Evolutionary conservation across 2,797 vertebrate species (phyloP), one percentile per base, ranked within the genome.

Genomic region (Anas capensis): DNA sequence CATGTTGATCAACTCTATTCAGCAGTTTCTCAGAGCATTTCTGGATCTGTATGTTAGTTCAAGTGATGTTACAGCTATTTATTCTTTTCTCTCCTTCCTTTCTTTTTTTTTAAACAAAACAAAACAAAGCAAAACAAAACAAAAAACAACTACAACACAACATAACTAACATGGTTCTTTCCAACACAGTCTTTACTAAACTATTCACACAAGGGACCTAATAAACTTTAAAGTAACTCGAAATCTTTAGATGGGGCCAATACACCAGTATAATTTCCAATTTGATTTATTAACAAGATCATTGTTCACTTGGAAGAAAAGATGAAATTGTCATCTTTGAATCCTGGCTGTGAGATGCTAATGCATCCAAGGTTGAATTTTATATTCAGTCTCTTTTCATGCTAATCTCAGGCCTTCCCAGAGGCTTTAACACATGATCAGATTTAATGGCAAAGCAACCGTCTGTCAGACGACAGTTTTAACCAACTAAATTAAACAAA

Each of bases 391-490:
- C 46, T 29, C 27, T 54, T 69, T 44, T 61, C 36, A 71, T 10
- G 21, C 17, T 51, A 2, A 66, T 71, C 73, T 72, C 70, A 33
- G 44, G n/a, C n/a, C 14, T 34, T 64, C 61, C 69, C 34, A 51
- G 34, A 16, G 15, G 34, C 21, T 90, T 92, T 48, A 83, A 51
- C 29, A 51, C 23, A 34, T 19, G 33, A 76, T n/a, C 17, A 71
- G 54, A 48, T 38, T 81, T 33, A 69, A 76, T 0, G 64, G 62
- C 18, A 49, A 11, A 88, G 66, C 10, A 79, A 64, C 2, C 65
- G 36, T 27, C 62, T 3, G 1, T 5, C n/a, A 81, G 57, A 18
- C 14, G 4, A 44, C 40, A 1, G 0, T 58, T 86, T 73, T 68
- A 18, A 78, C 34, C 48, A 77, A 70, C 4, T 42, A 64, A 81